Evolutionary conservation across 35 echinoderm and acorn worm genomes (phyloP).

Genomic region (Anneissia japonica): DNA sequence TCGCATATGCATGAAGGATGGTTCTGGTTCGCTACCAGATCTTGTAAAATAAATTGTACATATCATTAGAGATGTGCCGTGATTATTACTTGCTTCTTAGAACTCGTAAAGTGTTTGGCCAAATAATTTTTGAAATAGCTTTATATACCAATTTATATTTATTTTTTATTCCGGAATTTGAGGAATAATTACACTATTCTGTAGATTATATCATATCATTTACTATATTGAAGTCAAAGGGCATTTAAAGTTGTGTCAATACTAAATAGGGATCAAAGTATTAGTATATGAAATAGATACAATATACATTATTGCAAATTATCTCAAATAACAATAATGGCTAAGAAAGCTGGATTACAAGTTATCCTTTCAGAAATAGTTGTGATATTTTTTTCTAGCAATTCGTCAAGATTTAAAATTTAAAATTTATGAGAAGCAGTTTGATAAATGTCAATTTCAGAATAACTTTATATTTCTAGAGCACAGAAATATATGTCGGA

Average conservation of each 20-base stretch:
- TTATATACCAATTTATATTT: too few species aligned
- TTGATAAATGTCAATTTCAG: not conserved
- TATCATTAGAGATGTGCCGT: too few species aligned
- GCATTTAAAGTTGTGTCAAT: not conserved
- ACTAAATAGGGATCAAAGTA: not conserved
- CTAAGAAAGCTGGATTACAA: not conserved
- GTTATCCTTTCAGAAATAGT: not conserved
- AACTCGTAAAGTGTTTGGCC: too few species aligned
- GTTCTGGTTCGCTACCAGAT: too few species aligned
- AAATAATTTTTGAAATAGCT: too few species aligned
- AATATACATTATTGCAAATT: not conserved
- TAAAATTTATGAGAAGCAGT: not conserved
- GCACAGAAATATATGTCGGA: not conserved
- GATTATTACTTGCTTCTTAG: too few species aligned
- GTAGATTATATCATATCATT: too few species aligned
- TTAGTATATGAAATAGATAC: not conserved
- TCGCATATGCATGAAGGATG: too few species aligned
- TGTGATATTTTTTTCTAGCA: not conserved
- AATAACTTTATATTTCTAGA: not conserved
- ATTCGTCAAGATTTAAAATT: not conserved
- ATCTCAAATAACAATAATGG: not conserved
- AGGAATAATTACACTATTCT: too few species aligned
- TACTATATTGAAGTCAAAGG: not conserved
- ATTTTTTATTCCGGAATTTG: too few species aligned
- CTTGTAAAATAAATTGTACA: too few species aligned